Percentiles rank a stretch among this genome's conserved stretches.
phyloP scores from a whole-genome alignment of 2,113 vertebrate genomes.

The Phalacrocorax brasilianus region DNA sequence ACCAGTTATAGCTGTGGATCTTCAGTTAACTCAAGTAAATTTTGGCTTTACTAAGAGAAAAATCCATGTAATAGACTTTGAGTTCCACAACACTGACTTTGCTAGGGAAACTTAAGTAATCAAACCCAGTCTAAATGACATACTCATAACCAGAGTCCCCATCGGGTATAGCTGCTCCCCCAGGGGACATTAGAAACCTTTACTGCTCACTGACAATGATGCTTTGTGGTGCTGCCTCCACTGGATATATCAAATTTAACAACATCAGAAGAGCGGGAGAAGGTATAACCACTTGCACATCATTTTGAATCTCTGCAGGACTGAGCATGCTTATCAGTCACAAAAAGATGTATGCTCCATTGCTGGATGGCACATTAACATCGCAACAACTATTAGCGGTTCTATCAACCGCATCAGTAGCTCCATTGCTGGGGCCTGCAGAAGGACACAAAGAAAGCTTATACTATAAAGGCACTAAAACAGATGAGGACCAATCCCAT shows the following conservation, averaged over 20 bases:
- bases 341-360: background rate
- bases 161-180: fast-evolving
- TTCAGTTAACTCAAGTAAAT: background rate
- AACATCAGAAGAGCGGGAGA: background rate
- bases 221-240: background rate
- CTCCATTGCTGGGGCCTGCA: background rate
- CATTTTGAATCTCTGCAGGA: background rate
- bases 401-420: background rate
- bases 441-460: background rate
- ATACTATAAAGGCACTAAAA: background rate
- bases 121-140: background rate
- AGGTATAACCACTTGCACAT: background rate
- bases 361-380: background rate
- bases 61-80: background rate
- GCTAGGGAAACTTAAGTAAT: background rate
- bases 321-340: background rate
- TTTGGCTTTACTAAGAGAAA: background rate
- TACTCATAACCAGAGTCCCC: background rate
- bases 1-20: background rate
- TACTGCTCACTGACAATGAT: background rate
- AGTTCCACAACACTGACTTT: background rate
- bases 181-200: background rate
- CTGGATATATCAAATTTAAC: background rate
- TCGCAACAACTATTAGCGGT: fast-evolving
- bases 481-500: background rate